Base-by-base conservation (phyloP, 2,113 vertebrate species). In the Nanorana parkeri region DNA sequence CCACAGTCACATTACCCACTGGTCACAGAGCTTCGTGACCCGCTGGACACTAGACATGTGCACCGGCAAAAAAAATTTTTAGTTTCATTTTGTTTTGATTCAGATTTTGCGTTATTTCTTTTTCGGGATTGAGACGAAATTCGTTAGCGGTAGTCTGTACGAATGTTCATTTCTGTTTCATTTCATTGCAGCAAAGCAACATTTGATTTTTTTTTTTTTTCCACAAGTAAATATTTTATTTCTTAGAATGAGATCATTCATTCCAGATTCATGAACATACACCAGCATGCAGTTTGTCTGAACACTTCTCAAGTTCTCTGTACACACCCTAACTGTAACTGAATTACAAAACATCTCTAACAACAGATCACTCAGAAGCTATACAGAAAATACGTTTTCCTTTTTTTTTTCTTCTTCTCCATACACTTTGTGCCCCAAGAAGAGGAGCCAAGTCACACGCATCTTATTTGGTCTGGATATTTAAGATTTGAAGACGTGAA, bases 401-500 rank as follows among this genome's bases (percentile, higher is more conserved):
- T 41, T 32, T 36, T 36, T 36, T 16, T 64, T 74, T 67, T 21
- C 68, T 68, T 32, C n/a, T n/a, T n/a, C n/a, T n/a, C n/a, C 36
- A 56, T 29, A 68, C n/a, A 56, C 16, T 61, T 80, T 61, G 24
- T 68, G 20, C 64, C 65, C 65, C 8, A 6, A 24, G 16, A 56
- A 7, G 4, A 2, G 51, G 47, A 71, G n/a, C 19, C 19, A 3
- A 1, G 0, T 19, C 58, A 56, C 64, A 19, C n/a, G n/a, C 3
- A 36, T 54, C 21, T 23, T 0, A 1, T 29, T 60, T 28, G 67
- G 56, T 47, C 11, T 68, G 0, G 16, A 68, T 23, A 0, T 20
- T 93, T 93, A 99, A 60, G 98, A 98, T 85, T 97, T 98, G 93
- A 99, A 99, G 63, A 99, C 97, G 2, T 99, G 98, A 88, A 99